Evolutionary conservation across 2,888 invertebrate species (phyloP).

Genomic region (Papilio elwesi): DNA sequence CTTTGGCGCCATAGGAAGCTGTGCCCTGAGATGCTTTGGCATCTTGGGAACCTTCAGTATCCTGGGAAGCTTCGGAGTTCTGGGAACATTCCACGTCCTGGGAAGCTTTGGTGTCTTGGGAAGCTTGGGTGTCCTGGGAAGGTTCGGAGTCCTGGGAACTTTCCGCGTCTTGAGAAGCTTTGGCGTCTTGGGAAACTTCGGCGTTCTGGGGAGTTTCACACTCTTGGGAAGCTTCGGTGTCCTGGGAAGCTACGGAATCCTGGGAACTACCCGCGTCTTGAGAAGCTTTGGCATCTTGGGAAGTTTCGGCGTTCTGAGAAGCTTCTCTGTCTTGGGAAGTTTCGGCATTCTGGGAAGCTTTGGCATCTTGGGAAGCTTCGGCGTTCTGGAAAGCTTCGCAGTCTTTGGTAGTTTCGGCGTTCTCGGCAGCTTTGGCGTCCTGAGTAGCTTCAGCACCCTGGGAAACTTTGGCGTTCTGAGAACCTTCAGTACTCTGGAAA

Average conservation of each 20-base stretch:
- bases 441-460: too few species aligned
- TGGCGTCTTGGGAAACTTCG: neutral
- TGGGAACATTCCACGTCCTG: too few species aligned
- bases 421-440: too few species aligned
- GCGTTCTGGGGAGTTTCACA: constrained; percentile 11
- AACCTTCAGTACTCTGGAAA: too few species aligned
- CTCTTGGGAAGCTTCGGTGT: neutral
- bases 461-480: constrained; percentile 19
- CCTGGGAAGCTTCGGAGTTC: too few species aligned
- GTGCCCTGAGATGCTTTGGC: constrained; percentile 34
- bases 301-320: too few species aligned
- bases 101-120: too few species aligned
- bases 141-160: neutral
- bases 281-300: too few species aligned
- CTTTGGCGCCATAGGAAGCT: neutral
- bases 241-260: too few species aligned
- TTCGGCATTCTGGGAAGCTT: neutral
- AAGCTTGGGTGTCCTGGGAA: neutral
- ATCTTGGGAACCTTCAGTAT: neutral
- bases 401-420: neutral
- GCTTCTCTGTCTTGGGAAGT: neutral
- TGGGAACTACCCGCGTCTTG: too few species aligned
- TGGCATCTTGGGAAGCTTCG: neutral
- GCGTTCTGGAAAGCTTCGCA: constrained; percentile 33
- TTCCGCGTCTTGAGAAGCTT: constrained; percentile 35